These are phyloP conservation scores for Sphaerophoria taeniata DNA, from an alignment of 2,888 invertebrate species.

Conservation along the genomic window DNA sequence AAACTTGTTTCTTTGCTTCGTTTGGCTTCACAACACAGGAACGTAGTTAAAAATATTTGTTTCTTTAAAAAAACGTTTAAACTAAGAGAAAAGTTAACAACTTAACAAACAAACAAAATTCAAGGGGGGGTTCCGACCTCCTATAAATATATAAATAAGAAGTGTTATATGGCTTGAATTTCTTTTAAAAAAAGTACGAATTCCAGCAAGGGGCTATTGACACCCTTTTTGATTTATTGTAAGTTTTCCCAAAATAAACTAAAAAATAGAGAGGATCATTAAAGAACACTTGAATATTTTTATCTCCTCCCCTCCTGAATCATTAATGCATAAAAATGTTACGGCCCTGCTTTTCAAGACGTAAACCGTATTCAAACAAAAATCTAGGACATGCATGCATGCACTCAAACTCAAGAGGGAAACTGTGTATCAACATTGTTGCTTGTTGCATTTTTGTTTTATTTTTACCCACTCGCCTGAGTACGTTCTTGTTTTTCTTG, in stretches of 20 bases:
- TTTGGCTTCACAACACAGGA: not conserved
- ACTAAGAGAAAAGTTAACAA: too few species aligned
- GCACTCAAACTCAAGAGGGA: not conserved
- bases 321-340: not conserved
- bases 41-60: not conserved
- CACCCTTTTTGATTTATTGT: too few species aligned
- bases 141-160: too few species aligned
- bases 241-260: too few species aligned
- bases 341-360: not conserved
- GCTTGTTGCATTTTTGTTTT: constrained; percentile 63
- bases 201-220: too few species aligned
- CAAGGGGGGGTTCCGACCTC: too few species aligned
- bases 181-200: too few species aligned
- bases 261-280: too few species aligned
- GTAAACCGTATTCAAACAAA: not conserved
- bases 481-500: constrained; percentile 42
- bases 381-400: constrained; percentile 44
- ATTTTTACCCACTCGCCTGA: constrained; percentile 20
- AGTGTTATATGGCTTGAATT: too few species aligned
- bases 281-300: too few species aligned
- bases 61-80: too few species aligned
- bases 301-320: not conserved
- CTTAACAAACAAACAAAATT: too few species aligned
- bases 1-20: constrained; percentile 25
- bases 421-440: not conserved